These are phyloP conservation scores for Scaptomyza parva DNA, from an alignment of 2,888 invertebrate species.

Conservation along the genomic window DNA sequence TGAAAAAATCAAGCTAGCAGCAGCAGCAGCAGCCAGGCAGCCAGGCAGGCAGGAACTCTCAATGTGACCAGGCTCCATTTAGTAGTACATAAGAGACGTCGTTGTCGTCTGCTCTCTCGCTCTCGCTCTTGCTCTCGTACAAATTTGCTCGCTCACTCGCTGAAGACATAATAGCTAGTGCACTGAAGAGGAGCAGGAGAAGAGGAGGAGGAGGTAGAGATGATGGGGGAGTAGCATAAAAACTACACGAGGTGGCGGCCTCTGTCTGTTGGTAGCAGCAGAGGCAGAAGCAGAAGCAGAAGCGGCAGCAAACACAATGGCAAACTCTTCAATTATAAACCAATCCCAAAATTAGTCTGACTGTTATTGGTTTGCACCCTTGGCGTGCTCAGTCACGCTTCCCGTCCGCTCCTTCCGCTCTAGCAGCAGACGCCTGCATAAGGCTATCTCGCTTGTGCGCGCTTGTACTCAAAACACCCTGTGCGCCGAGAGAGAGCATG, in stretches of 20 bases:
- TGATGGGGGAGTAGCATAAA: slow-evolving; percentile 25
- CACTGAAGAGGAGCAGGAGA: background rate
- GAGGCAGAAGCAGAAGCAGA: background rate
- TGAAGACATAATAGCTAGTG: slow-evolving; percentile 1
- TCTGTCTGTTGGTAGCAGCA: slow-evolving; percentile 28
- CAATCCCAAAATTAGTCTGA: slow-evolving; percentile 83
- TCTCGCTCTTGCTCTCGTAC: background rate
- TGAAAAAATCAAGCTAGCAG: background rate
- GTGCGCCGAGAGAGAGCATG: slow-evolving; percentile 45
- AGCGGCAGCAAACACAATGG: slow-evolving; percentile 67
- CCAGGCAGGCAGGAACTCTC: slow-evolving; percentile 12
- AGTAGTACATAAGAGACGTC: slow-evolving; percentile 52
- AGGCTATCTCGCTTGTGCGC: slow-evolving; percentile 39
- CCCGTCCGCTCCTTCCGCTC: slow-evolving; percentile 23
- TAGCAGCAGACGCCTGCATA: slow-evolving; percentile 23
- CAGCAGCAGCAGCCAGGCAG: too few relatives aligned
- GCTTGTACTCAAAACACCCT: slow-evolving; percentile 56
- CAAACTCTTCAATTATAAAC: slow-evolving; percentile 83
- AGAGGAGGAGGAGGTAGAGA: background rate
- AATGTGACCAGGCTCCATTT: slow-evolving; percentile 22
- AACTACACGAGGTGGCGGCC: slow-evolving; percentile 48
- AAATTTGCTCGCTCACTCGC: slow-evolving; percentile 3
- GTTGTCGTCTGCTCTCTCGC: slow-evolving; percentile 1
- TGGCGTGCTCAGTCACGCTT: slow-evolving; percentile 55
- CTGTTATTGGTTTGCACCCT: slow-evolving; percentile 83